Base-by-base conservation (phyloP, 2,888 invertebrate genomes). In the Chromoteleia sp. region DNA sequence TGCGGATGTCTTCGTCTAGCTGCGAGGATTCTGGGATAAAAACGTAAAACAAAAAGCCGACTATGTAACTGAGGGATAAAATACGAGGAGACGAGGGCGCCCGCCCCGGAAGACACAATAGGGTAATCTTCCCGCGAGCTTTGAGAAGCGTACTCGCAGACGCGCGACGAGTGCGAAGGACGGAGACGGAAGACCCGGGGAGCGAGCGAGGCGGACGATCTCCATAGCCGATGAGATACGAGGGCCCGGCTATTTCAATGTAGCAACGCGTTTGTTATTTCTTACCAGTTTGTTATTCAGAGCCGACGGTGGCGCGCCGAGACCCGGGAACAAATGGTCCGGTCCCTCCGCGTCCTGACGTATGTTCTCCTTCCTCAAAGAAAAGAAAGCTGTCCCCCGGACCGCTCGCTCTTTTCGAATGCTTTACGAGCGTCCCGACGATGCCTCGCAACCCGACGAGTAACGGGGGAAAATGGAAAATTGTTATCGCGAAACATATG, bases 101-200 rank as follows among this genome's bases (percentile, higher is more conserved):
- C 79, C 67, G 59, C 65, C 78, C 83, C 81, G 87, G 83, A 79
- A 84, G 85, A 85, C 84, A 91, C 91, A 91, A 91, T 91, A 88
- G 91, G 91, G 91, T 91, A 91, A 91, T 91, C 91, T 91, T 91
- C 91, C 91, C 91, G 91, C 91, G 91, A 91, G 91, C 91, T 91
- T 91, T 91, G 91, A 89, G 88, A 90, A 88, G 89, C 89, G 91
- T 91, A 91, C 88, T 89, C 86, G 86, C 88, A 88, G 84, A 86
- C 87, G 86, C n/a, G n/a, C 85, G 82, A 81, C 79, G 82, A 58
- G 41, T 6, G 14, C 10, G 17, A 54, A 21, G 45, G 54, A 8
- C 33, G 5, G 33, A 8, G 33, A 8, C 7, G 25, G 3, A 29
- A 61, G 50, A 1, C 43, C 17, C 33, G 50, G 58, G 15, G 59